Evolutionary conservation across 1,140 invertebrate species (phyloP).

Genomic region (Vollenhovia emeryi): DNA sequence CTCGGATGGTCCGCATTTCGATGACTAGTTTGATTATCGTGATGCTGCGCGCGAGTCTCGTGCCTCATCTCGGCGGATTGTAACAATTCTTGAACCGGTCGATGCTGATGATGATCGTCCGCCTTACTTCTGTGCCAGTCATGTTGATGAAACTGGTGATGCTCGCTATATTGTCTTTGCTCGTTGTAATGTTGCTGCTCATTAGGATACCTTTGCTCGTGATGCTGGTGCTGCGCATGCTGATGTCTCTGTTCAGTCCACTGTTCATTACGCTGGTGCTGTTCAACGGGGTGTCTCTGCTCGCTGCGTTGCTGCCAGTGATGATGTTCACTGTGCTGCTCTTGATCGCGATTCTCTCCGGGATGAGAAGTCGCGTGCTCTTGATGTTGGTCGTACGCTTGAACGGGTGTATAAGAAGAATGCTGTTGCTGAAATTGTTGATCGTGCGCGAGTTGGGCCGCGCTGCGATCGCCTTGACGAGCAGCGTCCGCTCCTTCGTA

Average conservation of each 20-base stretch:
- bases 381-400: slow-evolving; percentile 27
- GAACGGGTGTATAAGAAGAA: neutral
- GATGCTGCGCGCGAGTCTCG: neutral
- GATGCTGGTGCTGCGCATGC: slow-evolving; percentile 7
- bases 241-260: slow-evolving; percentile 28
- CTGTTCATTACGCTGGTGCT: slow-evolving; percentile 22
- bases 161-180: slow-evolving; percentile 9
- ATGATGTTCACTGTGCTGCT: slow-evolving; percentile 30
- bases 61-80: neutral
- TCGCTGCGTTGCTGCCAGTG: slow-evolving; percentile 36
- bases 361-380: slow-evolving; percentile 24
- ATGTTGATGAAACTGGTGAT: slow-evolving; percentile 36
- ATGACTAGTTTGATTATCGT: slow-evolving; percentile 17
- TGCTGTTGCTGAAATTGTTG: slow-evolving; percentile 26
- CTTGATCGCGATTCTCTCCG: slow-evolving; percentile 20
- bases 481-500: neutral
- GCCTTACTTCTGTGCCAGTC: slow-evolving; percentile 37
- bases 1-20: slow-evolving; percentile 3
- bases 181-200: slow-evolving; percentile 29
- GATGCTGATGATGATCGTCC: slow-evolving; percentile 28
- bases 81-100: slow-evolving; percentile 6
- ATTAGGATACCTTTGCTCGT: slow-evolving; percentile 17
- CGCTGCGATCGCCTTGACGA: neutral
- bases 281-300: neutral
- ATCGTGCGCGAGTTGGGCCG: slow-evolving; percentile 12